Conservation (phyloP, 2,797 vertebrate genomes). For the Sebastes steindachneri region DNA sequence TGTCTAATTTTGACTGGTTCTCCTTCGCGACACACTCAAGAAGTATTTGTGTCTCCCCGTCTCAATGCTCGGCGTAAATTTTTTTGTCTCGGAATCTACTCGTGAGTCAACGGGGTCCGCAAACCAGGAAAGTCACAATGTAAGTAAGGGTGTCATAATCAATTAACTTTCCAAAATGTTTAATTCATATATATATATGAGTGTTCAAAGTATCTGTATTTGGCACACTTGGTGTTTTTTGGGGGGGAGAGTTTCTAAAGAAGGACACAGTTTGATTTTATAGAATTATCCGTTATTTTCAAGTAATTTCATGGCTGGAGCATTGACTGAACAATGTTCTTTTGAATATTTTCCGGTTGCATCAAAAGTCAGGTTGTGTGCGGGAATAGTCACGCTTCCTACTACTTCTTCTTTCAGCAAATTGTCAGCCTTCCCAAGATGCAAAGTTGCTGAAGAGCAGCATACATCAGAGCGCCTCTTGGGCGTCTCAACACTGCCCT, state of each 20-base stretch:
- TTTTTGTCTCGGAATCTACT: constrained; percentile 19
- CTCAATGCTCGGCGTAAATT: constrained; percentile 38
- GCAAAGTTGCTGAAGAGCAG: constrained; percentile 29
- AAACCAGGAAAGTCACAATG: constrained; percentile 29
- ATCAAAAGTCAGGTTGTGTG: constrained; percentile 32
- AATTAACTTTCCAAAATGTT: constrained; percentile 33
- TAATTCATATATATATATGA: constrained; percentile 16
- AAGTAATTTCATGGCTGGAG: constrained; percentile 20
- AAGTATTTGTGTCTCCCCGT: constrained; percentile 48
- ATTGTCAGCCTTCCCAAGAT: constrained; percentile 27
- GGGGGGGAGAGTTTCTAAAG: neutral
- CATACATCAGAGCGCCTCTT: constrained; percentile 13
- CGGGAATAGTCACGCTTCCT: constrained; percentile 12
- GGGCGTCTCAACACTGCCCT: constrained; percentile 33
- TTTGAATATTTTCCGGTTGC: constrained; percentile 20
- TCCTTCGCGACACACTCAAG: constrained; percentile 45
- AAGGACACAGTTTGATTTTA: constrained; percentile 17
- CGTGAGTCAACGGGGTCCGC: constrained; percentile 26
- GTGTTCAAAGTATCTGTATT: constrained; percentile 17
- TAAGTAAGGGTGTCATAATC: constrained; percentile 42
- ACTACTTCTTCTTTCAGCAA: constrained; percentile 11
- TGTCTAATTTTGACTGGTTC: constrained; percentile 69
- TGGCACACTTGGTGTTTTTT: constrained; percentile 10
- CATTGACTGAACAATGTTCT: constrained; percentile 14
- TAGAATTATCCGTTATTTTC: constrained; percentile 15